phyloP scores from a whole-genome alignment of 1,140 invertebrate species.

The Camponotus floridanus region DNA sequence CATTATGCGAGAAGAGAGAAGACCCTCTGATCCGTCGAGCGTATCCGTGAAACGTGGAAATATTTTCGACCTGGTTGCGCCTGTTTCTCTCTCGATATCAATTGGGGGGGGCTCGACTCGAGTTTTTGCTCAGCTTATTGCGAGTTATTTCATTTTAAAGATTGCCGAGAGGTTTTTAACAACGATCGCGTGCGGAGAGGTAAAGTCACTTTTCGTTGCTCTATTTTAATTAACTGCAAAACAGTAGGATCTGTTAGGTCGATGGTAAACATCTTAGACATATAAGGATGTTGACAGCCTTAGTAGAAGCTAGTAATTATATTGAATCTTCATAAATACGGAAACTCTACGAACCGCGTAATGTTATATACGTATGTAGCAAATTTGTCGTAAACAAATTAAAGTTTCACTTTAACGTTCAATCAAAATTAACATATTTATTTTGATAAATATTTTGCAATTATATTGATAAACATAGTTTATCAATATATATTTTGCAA shows the following conservation, averaged over 20 bases:
- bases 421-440: background rate
- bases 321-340: background rate
- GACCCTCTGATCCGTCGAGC: constrained; percentile 36
- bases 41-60: constrained; percentile 39
- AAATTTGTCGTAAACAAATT: background rate
- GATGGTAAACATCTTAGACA: constrained; percentile 14
- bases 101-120: background rate
- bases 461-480: too few species aligned
- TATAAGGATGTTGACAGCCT: constrained; percentile 41
- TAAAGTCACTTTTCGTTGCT: background rate
- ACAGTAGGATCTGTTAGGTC: background rate
- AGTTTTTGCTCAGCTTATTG: background rate
- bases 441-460: too few species aligned
- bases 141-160: background rate
- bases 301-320: background rate
- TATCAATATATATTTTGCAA: too few species aligned
- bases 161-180: background rate
- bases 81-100: constrained; percentile 2
- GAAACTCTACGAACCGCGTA: background rate
- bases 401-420: background rate
- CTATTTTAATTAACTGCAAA: background rate
- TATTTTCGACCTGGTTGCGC: constrained; percentile 29
- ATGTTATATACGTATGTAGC: too few species aligned
- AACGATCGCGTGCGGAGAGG: background rate
- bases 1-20: constrained; percentile 58